phyloP scores from a whole-genome alignment of 2,888 invertebrate genomes.

The Tachina grossa region DNA sequence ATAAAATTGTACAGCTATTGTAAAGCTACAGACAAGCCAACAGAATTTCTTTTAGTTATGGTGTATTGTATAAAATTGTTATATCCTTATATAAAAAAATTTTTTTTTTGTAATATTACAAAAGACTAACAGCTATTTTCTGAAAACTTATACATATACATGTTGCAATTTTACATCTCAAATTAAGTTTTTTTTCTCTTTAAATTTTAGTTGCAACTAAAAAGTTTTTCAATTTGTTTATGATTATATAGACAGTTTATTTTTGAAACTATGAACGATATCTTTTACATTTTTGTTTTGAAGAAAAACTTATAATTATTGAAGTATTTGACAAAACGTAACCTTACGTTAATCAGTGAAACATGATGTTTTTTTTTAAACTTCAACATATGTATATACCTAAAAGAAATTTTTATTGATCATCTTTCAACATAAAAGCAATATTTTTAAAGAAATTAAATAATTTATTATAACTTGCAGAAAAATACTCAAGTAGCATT shows the following conservation, averaged over 20 bases:
- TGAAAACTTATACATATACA: background rate
- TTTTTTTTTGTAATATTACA: constrained; percentile 26
- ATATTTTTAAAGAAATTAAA: too few species aligned
- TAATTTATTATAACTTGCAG: too few species aligned
- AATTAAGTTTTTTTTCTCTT: background rate
- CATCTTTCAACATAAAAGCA: too few species aligned
- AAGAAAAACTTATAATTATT: constrained; percentile 30
- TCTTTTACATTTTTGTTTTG: background rate
- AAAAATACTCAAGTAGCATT: too few species aligned
- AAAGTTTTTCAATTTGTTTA: constrained; percentile 67
- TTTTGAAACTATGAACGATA: constrained; percentile 11
- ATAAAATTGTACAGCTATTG: background rate
- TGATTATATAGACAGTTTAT: constrained; percentile 14
- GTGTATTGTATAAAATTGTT: too few species aligned
- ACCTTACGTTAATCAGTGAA: background rate
- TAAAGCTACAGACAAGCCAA: too few species aligned
- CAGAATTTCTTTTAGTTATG: too few species aligned
- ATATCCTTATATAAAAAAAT: background rate
- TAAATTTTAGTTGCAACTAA: constrained; percentile 20
- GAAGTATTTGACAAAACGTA: background rate
- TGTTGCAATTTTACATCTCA: background rate
- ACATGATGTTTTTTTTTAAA: too few species aligned
- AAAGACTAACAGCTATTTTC: constrained; percentile 32
- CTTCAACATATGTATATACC: too few species aligned
- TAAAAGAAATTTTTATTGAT: too few species aligned